Evolutionary conservation across 1,140 invertebrate genomes (phyloP).

Genomic region (Nephotettix cincticeps): DNA sequence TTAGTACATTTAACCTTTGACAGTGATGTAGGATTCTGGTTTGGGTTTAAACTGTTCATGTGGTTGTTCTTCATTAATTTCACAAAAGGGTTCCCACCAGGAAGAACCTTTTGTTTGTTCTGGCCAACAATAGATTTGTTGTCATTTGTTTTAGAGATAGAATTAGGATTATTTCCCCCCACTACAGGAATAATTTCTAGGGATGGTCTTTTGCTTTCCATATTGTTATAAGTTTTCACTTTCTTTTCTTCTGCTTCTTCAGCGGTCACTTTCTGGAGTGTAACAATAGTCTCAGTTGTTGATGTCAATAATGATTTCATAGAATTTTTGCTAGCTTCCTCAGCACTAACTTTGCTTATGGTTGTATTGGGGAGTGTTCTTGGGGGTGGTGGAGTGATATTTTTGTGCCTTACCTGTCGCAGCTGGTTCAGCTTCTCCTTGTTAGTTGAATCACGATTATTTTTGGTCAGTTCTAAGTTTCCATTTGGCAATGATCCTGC

Average conservation of each 20-base stretch:
- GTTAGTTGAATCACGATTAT: background rate
- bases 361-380: background rate
- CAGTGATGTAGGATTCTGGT: background rate
- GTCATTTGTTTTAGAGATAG: background rate
- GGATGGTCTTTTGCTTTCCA: conserved; percentile 38
- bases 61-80: conserved; percentile 23
- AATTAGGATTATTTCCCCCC: conserved; percentile 38
- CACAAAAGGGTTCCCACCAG: conserved; percentile 22
- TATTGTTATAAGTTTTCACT: conserved; percentile 35
- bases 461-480: conserved; percentile 1
- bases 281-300: conserved; percentile 39
- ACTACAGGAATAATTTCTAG: conserved; percentile 44
- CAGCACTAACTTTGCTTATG: background rate
- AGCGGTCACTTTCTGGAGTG: conserved; percentile 42
- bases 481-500: background rate
- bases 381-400: background rate
- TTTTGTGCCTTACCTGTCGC: conserved; percentile 37
- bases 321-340: background rate
- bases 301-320: background rate
- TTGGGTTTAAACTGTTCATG: background rate
- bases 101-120: background rate
- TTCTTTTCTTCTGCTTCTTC: conserved; percentile 39
- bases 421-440: conserved; percentile 40
- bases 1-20: background rate
- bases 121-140: background rate